These are phyloP conservation scores for Platynereis dumerilii DNA, from an alignment of 2,888 invertebrate species.

Conservation along the genomic window DNA sequence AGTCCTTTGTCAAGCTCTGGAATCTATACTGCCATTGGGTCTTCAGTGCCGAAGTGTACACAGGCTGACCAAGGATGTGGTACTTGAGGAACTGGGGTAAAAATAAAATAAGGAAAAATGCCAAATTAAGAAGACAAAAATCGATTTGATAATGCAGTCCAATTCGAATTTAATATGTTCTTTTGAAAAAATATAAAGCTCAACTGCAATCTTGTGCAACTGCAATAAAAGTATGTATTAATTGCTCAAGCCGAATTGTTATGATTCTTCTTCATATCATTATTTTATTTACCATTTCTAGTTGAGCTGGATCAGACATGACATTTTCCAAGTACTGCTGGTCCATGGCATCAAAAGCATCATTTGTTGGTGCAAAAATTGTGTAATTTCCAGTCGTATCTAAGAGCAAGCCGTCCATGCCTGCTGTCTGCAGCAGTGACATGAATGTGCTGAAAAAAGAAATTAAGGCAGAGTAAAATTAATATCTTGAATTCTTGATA, in stretches of 20 bases:
- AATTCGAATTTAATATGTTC: no score
- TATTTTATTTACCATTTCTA: slow-evolving; percentile 59
- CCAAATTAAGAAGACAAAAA: not conserved
- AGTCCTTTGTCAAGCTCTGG: slow-evolving; percentile 27
- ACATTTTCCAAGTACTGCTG: slow-evolving; percentile 46
- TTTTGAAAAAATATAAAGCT: no score
- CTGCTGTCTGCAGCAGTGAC: slow-evolving; percentile 41
- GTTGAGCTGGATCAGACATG: slow-evolving; percentile 51
- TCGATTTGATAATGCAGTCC: not conserved
- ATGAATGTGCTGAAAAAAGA: slow-evolving; percentile 42
- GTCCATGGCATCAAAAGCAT: slow-evolving; percentile 51
- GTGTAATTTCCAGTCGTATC: slow-evolving; percentile 41
- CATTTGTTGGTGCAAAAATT: slow-evolving; percentile 54
- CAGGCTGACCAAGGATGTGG: slow-evolving; percentile 56
- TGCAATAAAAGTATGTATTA: no score
- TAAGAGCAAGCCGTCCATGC: slow-evolving; percentile 39
- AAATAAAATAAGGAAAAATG: slow-evolving; percentile 22
- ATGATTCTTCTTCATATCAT: no score
- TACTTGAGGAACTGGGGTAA: slow-evolving; percentile 65
- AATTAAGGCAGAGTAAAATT: not conserved
- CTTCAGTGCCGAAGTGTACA: slow-evolving; percentile 21
- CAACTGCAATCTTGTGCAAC: no score
- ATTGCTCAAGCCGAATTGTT: no score
- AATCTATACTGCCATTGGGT: slow-evolving; percentile 26
- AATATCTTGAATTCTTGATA: no score